Evolutionary conservation across 2,797 vertebrate species (phyloP).

Genomic region (Pampus argenteus): DNA sequence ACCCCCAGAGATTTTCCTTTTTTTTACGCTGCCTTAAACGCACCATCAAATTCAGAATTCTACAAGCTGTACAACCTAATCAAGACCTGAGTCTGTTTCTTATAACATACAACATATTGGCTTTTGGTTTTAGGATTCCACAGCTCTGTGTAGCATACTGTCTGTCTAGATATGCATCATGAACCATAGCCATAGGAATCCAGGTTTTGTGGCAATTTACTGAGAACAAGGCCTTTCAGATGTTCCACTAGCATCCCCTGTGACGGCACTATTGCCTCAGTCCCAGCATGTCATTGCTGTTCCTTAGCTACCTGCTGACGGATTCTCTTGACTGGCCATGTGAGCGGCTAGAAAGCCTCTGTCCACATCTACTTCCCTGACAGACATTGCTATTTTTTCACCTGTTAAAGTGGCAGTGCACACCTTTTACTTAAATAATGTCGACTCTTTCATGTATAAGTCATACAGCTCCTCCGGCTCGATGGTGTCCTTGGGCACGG

Average conservation of each 20-base stretch:
- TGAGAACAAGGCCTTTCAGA: conserved; percentile 66
- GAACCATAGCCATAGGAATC: conserved; percentile 19
- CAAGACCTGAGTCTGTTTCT: conserved; percentile 33
- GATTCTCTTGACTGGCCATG: conserved; percentile 73
- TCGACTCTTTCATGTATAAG: conserved; percentile 20
- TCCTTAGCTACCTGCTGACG: conserved; percentile 55
- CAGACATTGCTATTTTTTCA: conserved; percentile 58
- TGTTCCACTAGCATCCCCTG: conserved; percentile 54
- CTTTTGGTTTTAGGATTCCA: conserved; percentile 18
- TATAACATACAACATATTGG: conserved; percentile 10
- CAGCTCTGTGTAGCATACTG: conserved; percentile 1
- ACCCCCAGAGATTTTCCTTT: conserved; percentile 6
- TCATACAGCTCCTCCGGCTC: conserved; percentile 13
- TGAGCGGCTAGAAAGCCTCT: conserved; percentile 67
- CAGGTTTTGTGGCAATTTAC: conserved; percentile 54
- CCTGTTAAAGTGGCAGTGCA: conserved; percentile 44
- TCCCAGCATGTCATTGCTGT: conserved; percentile 67
- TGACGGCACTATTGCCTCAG: conserved; percentile 57
- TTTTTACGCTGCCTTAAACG: conserved; percentile 12
- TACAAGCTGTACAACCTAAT: conserved; percentile 30
- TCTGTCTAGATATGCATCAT: conserved; percentile 7
- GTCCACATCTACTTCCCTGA: conserved; percentile 57
- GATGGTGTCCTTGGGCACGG: conserved; percentile 1
- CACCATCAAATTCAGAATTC: conserved; percentile 14
- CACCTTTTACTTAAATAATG: conserved; percentile 20